These are phyloP conservation scores for Glaucopsyche alexis DNA, from an alignment of 2,888 invertebrate species.

Conservation along the genomic window DNA sequence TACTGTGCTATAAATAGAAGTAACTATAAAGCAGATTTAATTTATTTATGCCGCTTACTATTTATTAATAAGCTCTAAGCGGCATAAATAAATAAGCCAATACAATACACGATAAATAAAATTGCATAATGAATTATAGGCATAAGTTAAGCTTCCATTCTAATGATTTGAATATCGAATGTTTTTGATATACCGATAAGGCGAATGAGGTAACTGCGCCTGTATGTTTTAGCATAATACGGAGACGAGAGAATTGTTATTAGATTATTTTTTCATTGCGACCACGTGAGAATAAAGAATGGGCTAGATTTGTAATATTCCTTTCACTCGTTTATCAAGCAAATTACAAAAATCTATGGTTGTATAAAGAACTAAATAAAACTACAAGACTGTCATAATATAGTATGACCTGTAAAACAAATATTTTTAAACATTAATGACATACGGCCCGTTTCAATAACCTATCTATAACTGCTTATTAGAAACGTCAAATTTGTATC, in stretches of 20 bases:
- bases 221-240: background rate
- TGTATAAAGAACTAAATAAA: too few species aligned
- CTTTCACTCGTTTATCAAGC: too few species aligned
- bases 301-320: too few species aligned
- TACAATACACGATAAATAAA: slow-evolving; percentile 28
- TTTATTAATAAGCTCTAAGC: slow-evolving; percentile 15
- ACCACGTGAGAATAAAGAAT: too few species aligned
- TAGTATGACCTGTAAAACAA: too few species aligned
- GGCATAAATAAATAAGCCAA: slow-evolving; percentile 19
- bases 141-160: slow-evolving; percentile 24
- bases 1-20: background rate
- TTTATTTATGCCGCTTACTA: background rate
- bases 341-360: too few species aligned
- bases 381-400: too few species aligned
- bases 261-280: too few species aligned
- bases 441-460: too few species aligned
- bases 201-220: background rate
- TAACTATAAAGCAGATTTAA: background rate
- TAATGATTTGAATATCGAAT: slow-evolving; percentile 28
- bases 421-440: too few species aligned
- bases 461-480: too few species aligned
- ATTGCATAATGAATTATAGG: slow-evolving; percentile 23
- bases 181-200: slow-evolving; percentile 17
- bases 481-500: too few species aligned
- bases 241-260: background rate